Base-by-base conservation (phyloP, 2,888 invertebrate species). In the Drosophila phalerata region DNA sequence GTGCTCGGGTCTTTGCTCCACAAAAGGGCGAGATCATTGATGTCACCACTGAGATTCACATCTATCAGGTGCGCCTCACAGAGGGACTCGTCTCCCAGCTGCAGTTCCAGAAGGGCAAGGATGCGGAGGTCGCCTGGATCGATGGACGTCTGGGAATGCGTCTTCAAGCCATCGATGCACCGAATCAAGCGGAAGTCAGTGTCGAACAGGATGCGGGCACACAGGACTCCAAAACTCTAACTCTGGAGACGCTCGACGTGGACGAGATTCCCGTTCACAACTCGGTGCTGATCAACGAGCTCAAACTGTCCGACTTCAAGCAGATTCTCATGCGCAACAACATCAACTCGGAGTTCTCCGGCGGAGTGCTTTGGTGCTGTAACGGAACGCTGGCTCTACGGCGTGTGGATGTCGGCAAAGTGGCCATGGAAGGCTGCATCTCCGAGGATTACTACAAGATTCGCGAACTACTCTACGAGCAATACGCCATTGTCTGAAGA, bases 21-120 rank as follows among this genome's bases (percentile, higher is more conserved):
- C 93, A 93, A 10, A 94, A 94, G 61, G 97, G 97, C 0, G 98
- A 99, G 77, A 90, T 92, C 9, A 95, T 99, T 4, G 99, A 99
- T 92, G 99, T 98, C 0, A 99, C 99, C 0, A 98, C 98, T 0
- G 99, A 99, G 93, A 98, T 98, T 0, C 98, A 99, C 89, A 99
- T 99, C 84, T 99, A 98, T 92, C 99, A 99, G 94, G 98, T 98
- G 71, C 96, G 97, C 58, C 93, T 99, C 45, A 98, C 98, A 2
- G 99, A 99, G 93, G 96, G 97, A 5, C 93, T 99, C 69, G 97
- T 99, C 76, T 97, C 97, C 1, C 96, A 97, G 9, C 92, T 99
- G 64, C 94, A 95, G 73, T 98, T 99, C 93, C 96, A 97, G 71
- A 95, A 95, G 88, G 96, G 95, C 48, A 96, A 96, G 79, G 97